phyloP scores from a whole-genome alignment of 2,888 invertebrate species.

The Melanophora roralis region DNA sequence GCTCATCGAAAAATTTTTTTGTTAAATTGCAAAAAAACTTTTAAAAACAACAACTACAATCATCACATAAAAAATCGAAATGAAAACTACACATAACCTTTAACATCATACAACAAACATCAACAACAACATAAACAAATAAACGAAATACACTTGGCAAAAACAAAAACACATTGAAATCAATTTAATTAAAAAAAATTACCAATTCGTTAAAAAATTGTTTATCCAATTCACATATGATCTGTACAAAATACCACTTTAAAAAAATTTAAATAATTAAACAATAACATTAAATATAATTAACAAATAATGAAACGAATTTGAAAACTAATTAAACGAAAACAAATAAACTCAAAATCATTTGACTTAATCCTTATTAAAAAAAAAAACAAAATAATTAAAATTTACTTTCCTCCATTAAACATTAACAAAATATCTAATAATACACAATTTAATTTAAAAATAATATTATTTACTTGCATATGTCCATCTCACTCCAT shows the following conservation, averaged over 20 bases:
- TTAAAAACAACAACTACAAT: constrained; percentile 43
- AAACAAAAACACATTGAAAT: constrained; percentile 18
- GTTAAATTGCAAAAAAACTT: constrained; percentile 45
- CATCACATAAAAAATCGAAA: constrained; percentile 23
- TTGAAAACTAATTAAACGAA: constrained; percentile 64
- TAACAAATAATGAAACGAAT: constrained; percentile 60
- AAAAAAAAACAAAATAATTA: constrained; percentile 2
- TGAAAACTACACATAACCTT: constrained; percentile 35
- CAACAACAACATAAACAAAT: constrained; percentile 33
- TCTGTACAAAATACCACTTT: constrained; percentile 22
- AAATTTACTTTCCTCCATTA: background rate
- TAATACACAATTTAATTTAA: background rate
- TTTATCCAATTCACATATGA: constrained; percentile 42
- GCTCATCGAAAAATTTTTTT: constrained; percentile 57
- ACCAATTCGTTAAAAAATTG: too few relatives aligned
- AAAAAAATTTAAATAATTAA: constrained; percentile 57
- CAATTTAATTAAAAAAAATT: constrained; percentile 43
- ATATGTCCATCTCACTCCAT: background rate
- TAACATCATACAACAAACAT: constrained; percentile 39
- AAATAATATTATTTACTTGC: background rate
- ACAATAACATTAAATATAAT: constrained; percentile 60
- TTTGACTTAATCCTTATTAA: background rate
- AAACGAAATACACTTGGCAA: background rate
- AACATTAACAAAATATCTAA: background rate
- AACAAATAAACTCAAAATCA: constrained; percentile 47